Base-by-base conservation (phyloP, 2,113 vertebrate species). In the Apteryx owenii region DNA sequence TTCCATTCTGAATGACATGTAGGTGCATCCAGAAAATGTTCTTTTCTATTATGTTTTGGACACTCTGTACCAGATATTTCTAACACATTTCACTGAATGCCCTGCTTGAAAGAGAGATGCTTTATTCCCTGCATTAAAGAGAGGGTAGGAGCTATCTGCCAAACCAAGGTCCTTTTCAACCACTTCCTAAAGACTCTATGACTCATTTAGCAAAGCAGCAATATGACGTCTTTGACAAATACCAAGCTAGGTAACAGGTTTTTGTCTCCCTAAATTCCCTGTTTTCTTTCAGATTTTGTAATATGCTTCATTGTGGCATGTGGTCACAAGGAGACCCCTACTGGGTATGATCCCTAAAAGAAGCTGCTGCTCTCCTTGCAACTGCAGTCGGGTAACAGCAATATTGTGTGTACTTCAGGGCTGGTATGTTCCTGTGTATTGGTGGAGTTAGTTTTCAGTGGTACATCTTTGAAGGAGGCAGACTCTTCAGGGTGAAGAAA, bases 1-100 rank as follows among this genome's bases (percentile, higher is more conserved):
- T 96, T 92, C 73, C 50, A 40, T 51, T 78, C 89, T 82, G 91
- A 91, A 88, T 81, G 73, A 70, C 66, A 64, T 33, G 44, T 75
- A 84, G 56, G 50, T 75, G 36, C 78, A 84, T 36, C 58, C 40
- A 79, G 73, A 77, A 88, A 85, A 85, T 46, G 18, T 5, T 60
- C 72, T 48, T 82, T n/a, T 42, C 50, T 81, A 14, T 29, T 88
- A 53, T 71, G 90, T 85, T 93, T 86, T 86, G 36, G 29, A 71
- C 56, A 66, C 10, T n/a, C 28, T 70, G 46, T 12, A 44, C n/a
- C 50, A 65, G 54, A 48, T 70, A 83, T 7, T 60, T 82, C 50
- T 77, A 94, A 73, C 51, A 72, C 26, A 72, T 76, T 62, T 81
- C 72, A 56, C n/a, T 61, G 61, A 94, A 66, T 54, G 31, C 26